Evolutionary conservation across 2,888 invertebrate genomes (phyloP).

Genomic region (Danaus chrysippus): DNA sequence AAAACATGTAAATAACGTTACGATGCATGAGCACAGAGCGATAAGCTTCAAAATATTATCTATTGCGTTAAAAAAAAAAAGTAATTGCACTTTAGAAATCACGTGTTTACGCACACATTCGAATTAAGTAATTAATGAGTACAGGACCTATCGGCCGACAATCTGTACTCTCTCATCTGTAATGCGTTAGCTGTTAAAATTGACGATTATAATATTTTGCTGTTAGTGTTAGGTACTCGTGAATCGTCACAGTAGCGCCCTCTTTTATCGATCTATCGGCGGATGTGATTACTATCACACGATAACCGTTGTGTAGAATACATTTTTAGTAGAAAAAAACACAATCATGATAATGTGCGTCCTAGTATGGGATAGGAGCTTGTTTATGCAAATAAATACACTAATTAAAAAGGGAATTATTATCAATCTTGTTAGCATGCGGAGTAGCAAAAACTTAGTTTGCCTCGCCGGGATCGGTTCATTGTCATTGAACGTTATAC

Average conservation of each 20-base stretch:
- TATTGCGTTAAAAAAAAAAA: conserved; percentile 60
- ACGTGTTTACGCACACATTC: conserved; percentile 70
- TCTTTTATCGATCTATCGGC: conserved; percentile 74
- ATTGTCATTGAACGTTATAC: conserved; percentile 57
- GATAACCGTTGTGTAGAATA: conserved; percentile 63
- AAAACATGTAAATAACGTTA: conserved; percentile 60
- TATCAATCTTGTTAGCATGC: conserved; percentile 63
- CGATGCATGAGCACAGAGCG: conserved; percentile 61
- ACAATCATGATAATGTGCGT: conserved; percentile 74
- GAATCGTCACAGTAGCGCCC: conserved; percentile 60
- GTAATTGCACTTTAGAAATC: conserved; percentile 72
- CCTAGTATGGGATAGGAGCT: conserved; percentile 70
- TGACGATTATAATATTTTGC: conserved; percentile 58
- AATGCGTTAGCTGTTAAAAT: conserved; percentile 56
- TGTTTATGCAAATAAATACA: conserved; percentile 70
- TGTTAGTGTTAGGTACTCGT: conserved; percentile 36
- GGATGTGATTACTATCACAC: conserved; percentile 69
- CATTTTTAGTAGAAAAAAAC: conserved; percentile 69
- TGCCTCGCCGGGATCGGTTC: conserved; percentile 47
- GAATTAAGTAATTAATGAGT: conserved; percentile 73
- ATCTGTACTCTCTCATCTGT: conserved; percentile 54
- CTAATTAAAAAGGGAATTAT: conserved; percentile 73
- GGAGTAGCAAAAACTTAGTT: conserved; percentile 47
- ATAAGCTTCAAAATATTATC: conserved; percentile 71
- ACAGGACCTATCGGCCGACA: conserved; percentile 62